Evolutionary conservation across 2,888 invertebrate species (phyloP).

Genomic region (Scaptodrosophila latifasciaeformis): DNA sequence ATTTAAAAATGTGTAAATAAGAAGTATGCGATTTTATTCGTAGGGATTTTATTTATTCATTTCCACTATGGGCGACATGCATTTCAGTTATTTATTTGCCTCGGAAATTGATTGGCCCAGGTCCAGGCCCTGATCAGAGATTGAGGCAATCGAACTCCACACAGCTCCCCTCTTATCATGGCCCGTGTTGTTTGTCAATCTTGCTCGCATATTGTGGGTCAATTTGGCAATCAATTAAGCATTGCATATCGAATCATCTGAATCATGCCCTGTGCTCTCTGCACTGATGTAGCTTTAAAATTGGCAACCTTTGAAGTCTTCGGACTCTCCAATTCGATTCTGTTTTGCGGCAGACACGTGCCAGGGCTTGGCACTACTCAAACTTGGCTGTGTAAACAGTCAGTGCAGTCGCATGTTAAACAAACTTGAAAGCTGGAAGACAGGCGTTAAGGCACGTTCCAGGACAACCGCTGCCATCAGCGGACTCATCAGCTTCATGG

Average conservation of each 20-base stretch:
- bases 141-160: no score
- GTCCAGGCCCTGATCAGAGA: no score
- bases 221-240: constrained; percentile 53
- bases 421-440: constrained; percentile 62
- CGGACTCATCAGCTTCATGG: constrained; percentile 8
- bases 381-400: constrained; percentile 33
- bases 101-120: constrained; percentile 33
- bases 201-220: constrained; percentile 37
- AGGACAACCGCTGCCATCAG: constrained; percentile 26
- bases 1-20: constrained; percentile 17
- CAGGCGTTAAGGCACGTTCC: constrained; percentile 61
- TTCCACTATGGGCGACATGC: not conserved
- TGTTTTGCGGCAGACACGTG: constrained; percentile 36
- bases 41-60: no score
- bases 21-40: not conserved
- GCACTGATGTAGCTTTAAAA: not conserved
- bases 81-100: constrained; percentile 38
- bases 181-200: no score
- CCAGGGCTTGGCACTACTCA: constrained; percentile 43
- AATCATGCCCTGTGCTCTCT: not conserved
- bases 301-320: no score
- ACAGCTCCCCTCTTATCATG: no score
- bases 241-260: constrained; percentile 1
- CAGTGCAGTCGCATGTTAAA: constrained; percentile 46
- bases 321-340: no score